Evolutionary conservation across 2,113 vertebrate species (phyloP).

Genomic region (Psilopogon haemacephalus): DNA sequence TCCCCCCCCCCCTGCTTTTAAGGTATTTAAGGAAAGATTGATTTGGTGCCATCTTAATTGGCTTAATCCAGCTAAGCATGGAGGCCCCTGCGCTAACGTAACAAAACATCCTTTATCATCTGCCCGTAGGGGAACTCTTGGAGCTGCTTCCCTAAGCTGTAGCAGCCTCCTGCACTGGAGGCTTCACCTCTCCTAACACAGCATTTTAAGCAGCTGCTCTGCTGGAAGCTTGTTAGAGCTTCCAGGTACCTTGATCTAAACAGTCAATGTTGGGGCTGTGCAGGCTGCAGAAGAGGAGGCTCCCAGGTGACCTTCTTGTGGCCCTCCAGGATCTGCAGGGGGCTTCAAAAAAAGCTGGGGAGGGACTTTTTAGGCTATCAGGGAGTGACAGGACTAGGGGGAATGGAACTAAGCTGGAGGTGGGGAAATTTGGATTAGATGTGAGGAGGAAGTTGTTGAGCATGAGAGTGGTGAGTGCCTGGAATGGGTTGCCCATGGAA

Average conservation of each 20-base stretch:
- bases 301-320: too few species aligned
- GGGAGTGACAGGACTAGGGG: too few species aligned
- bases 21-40: conserved; percentile 68
- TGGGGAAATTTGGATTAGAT: too few species aligned
- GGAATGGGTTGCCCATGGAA: too few species aligned
- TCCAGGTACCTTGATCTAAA: background rate
- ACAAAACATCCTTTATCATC: conserved; percentile 17
- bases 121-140: background rate
- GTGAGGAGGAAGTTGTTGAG: too few species aligned
- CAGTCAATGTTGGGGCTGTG: background rate
- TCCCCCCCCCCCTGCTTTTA: conserved; percentile 64
- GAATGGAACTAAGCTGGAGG: too few species aligned
- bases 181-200: background rate
- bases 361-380: too few species aligned
- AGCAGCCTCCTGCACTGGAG: background rate
- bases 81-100: conserved; percentile 42
- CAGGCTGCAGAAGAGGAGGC: too few species aligned
- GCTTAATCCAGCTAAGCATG: conserved; percentile 37
- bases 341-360: too few species aligned
- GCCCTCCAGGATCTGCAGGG: too few species aligned
- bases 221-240: background rate
- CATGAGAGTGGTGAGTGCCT: too few species aligned
- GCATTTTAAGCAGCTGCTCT: background rate
- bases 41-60: conserved; percentile 59
- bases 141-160: background rate